Conservation (phyloP, 2,888 invertebrate species). For the Elysia crispata region DNA sequence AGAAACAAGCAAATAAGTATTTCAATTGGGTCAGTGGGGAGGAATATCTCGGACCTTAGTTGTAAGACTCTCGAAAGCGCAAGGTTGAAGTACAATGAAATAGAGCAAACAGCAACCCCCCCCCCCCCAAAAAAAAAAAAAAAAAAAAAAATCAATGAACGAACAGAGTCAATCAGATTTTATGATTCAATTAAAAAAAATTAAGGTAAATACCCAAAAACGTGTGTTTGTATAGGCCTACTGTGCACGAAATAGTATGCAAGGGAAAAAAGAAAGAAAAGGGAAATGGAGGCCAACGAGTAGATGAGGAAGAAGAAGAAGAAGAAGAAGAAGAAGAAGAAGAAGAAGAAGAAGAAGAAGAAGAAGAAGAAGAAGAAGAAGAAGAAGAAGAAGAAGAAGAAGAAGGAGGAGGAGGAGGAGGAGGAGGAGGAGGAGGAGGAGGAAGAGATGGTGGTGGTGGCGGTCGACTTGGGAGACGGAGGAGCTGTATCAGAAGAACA, state of each 20-base stretch:
- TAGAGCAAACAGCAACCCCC: no score
- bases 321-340: not conserved
- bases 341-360: not conserved
- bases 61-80: no score
- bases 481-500: not conserved
- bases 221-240: no score
- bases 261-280: not conserved
- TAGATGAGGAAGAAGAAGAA: not conserved
- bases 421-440: not conserved
- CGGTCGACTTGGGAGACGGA: not conserved
- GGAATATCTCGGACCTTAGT: no score
- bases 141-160: not conserved
- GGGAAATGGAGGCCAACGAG: not conserved
- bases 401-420: not conserved
- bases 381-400: slow-evolving; percentile 6
- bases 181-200: no score
- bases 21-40: no score
- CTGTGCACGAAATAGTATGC: no score
- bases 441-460: not conserved
- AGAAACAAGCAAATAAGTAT: no score
- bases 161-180: no score
- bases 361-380: not conserved
- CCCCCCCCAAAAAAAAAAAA: not conserved
- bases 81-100: no score
- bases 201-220: no score